These are phyloP conservation scores for Acanthornis magna DNA, from an alignment of 2,797 vertebrate species.

Conservation along the genomic window DNA sequence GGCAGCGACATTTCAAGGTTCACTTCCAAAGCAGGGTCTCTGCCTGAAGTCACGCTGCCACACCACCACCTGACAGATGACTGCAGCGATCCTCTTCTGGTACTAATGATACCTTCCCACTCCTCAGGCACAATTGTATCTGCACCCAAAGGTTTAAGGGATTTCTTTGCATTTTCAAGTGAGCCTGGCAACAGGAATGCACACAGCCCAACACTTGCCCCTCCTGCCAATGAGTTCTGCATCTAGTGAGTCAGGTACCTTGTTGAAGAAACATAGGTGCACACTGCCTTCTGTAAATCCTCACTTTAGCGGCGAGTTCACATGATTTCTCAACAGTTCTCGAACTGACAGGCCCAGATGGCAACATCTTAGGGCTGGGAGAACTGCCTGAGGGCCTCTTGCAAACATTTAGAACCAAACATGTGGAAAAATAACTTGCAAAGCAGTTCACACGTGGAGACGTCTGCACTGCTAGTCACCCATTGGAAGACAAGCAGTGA, in stretches of 20 bases:
- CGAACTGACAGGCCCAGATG: constrained; percentile 52
- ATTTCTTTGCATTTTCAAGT: constrained; percentile 33
- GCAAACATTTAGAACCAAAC: constrained; percentile 50
- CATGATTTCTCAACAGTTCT: constrained; percentile 40
- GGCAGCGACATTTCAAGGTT: not conserved
- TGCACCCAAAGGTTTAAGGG: not conserved
- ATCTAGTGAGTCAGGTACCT: not conserved
- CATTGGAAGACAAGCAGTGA: not conserved
- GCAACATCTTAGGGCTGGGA: constrained; percentile 50
- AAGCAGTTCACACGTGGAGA: not conserved
- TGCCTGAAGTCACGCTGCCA: not conserved
- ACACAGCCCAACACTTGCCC: not conserved
- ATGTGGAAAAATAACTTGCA: constrained; percentile 42
- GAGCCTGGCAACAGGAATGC: not conserved
- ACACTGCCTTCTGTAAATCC: constrained; percentile 32
- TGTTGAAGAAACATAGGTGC: constrained; percentile 15
- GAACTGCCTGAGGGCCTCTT: constrained; percentile 35
- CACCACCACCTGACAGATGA: not conserved
- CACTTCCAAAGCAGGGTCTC: not conserved
- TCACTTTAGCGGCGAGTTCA: constrained; percentile 20
- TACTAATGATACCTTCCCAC: not conserved
- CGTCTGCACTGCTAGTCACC: not conserved
- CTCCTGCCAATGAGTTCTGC: not conserved
- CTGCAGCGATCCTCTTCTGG: not conserved
- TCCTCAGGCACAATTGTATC: not conserved